Percentiles rank a stretch among this genome's conserved stretches.
Conservation (phyloP, 2,797 vertebrate species). For the Amniataba percoides region DNA sequence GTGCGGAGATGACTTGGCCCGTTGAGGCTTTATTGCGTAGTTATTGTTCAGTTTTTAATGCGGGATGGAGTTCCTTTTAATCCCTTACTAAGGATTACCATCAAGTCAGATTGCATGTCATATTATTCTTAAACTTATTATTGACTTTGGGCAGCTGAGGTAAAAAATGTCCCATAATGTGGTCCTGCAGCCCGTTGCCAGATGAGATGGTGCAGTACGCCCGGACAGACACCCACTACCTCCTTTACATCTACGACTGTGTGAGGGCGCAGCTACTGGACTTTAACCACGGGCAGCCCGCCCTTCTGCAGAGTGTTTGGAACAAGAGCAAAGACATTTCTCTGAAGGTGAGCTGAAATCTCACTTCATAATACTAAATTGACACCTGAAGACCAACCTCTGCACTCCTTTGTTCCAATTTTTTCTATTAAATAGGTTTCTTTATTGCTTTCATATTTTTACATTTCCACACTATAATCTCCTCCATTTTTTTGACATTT, state of each 20-base stretch:
- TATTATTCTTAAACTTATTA: not conserved
- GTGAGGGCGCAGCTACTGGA: conserved; percentile 89
- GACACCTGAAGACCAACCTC: not conserved
- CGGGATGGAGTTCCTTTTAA: not conserved
- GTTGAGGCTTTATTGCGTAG: not conserved
- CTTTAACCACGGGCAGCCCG: conserved; percentile 84
- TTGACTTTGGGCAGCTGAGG: not conserved
- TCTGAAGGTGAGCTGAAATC: conserved; percentile 87
- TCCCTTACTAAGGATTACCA: not conserved
- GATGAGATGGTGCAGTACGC: conserved; percentile 96
- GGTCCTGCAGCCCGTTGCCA: conserved; percentile 89
- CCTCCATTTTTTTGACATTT: conserved; percentile 21
- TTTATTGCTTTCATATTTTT: conserved; percentile 14
- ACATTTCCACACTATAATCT: conserved; percentile 11
- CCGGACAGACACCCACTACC: conserved; percentile 94
- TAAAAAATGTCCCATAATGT: conserved; percentile 6
- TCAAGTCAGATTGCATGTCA: not conserved
- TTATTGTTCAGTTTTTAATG: not conserved
- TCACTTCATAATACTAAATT: conserved; percentile 19
- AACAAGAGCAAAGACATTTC: conserved; percentile 93
- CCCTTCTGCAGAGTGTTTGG: conserved; percentile 92
- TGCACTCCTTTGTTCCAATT: not conserved
- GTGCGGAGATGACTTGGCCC: conserved; percentile 70
- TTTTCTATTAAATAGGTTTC: not conserved
- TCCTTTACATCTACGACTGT: conserved; percentile 94